Evolutionary conservation across 2,113 vertebrate genomes (phyloP), one percentile per base, ranked within the genome.

Genomic region (Anolis carolinensis): DNA sequence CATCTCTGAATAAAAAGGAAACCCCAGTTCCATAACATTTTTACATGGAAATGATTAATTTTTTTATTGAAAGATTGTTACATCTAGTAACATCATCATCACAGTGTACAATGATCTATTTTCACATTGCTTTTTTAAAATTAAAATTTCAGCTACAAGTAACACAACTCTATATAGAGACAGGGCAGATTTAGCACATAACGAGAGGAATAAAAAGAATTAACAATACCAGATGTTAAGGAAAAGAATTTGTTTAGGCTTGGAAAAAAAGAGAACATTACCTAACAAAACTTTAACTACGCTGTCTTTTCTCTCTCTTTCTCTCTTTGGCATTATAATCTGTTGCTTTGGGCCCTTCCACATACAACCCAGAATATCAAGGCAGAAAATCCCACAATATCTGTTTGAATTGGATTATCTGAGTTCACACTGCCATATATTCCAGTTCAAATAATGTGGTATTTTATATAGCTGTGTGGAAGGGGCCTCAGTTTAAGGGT

Each of bases 61-160:
- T 44, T 44, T 44, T 44, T n/a, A n/a, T 72, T 68, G 20, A 39
- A 76, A 84, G 74, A 68, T 11, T 25, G 11, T 67, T 48, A n/a
- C 20, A 75, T 27, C 36, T 30, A 68, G 30, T 68, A 44, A 52
- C 23, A 34, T 7, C 65, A 30, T 4, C 20, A 18, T 72, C 78
- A 14, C 89, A 73, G 27, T 79, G 32, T 16, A 25, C 3, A 0
- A 0, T 30, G 67, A 71, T 85, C 84, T 83, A 0, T 0, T 32
- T 78, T 52, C 0, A 0, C 65, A 16, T 59, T 59, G 55, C 55
- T 59, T 16, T 59, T 59, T 59, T 59, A 30, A 30, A 27, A 30
- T 27, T 30, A 68, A 25, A 68, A 30, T 68, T 68, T 30, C 7
- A 30, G 65, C 27, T 68, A 68, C 65, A 68, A 68, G 65, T 30